Evolutionary conservation across 2,888 invertebrate species (phyloP), one percentile per base, ranked within the genome.

Genomic region (Drosophila mettleri): DNA sequence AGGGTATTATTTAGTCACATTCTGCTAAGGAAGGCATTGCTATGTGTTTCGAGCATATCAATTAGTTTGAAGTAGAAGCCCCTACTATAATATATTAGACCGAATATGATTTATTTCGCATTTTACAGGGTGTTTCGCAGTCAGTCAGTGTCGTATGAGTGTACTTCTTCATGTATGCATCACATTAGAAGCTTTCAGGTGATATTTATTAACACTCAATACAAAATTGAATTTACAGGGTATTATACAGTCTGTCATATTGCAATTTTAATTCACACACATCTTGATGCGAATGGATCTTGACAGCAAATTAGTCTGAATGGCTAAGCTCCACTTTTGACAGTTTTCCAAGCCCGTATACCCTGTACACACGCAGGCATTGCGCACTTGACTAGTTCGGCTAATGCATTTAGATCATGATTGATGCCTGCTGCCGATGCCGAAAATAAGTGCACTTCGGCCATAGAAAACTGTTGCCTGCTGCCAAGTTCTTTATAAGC

Each of bases 321-420:
- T 22, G 24, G 7, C 24, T 24, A 6, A 24, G 7, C 2, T 24
- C 24, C 24, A 24, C 6, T 24, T 24, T 6, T 2, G 24, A 8
- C 6, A 29, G 9, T 8, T 29, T 9, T 29, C 24, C 29, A 29
- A 6, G 8, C 34, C 3, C 4, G 2, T n/a, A n/a, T 1, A 34
- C 14, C 14, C 14, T n/a, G 6, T 16, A 6, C 31, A 1, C 2
- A 48, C 31, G 14, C 48, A 5, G 20, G 20, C 48, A 48, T 1
- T 8, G 14, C 31, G 0, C n/a, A 20, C 27, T 45, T 4, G 20
- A 1, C 29, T 8, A 18, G 1, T 18, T 8, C 20, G 9, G 27
- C 14, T 38, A 18, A 52, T 38, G 36, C 38, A 27, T 29, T 52
- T 29, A 38, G 24, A 38, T 52, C 27, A 27, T 52, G 52, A 52